Conservation (phyloP, 1,140 invertebrate species). For the Danaus melanippus region DNA sequence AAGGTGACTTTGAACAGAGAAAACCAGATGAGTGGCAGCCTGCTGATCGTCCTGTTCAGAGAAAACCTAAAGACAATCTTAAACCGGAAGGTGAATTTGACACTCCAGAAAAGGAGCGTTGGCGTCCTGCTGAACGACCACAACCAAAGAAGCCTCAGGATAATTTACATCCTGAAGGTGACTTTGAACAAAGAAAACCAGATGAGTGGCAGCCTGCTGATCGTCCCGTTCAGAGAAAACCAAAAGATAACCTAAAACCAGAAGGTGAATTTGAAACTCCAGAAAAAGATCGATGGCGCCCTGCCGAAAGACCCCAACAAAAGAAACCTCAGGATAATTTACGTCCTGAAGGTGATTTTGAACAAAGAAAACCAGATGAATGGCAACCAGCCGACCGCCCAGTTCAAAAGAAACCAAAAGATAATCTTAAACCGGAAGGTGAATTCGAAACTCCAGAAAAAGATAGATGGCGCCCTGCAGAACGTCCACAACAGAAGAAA, state of each 20-base stretch:
- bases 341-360: slow-evolving; percentile 72
- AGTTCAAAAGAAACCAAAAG: slow-evolving; percentile 61
- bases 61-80: slow-evolving; percentile 62
- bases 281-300: slow-evolving; percentile 67
- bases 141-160: slow-evolving; percentile 52
- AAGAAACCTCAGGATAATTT: slow-evolving; percentile 75
- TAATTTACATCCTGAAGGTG: slow-evolving; percentile 73
- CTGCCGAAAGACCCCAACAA: slow-evolving; percentile 72
- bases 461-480: slow-evolving; percentile 53
- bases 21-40: slow-evolving; percentile 46
- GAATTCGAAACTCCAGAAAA: slow-evolving; percentile 72
- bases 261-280: slow-evolving; percentile 71
- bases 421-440: slow-evolving; percentile 75
- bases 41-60: slow-evolving; percentile 38
- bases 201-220: slow-evolving; percentile 68
- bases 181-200: slow-evolving; percentile 67
- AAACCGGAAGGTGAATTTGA: slow-evolving; percentile 72
- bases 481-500: slow-evolving; percentile 55
- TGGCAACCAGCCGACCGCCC: slow-evolving; percentile 62
- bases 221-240: slow-evolving; percentile 60
- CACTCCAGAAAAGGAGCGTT: slow-evolving; percentile 46
- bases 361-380: slow-evolving; percentile 50
- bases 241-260: slow-evolving; percentile 71
- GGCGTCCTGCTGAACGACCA: slow-evolving; percentile 69
- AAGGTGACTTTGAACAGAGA: slow-evolving; percentile 73